These are phyloP conservation scores for Pithys albifrons DNA, from an alignment of 2,113 vertebrate species.

Conservation along the genomic window DNA sequence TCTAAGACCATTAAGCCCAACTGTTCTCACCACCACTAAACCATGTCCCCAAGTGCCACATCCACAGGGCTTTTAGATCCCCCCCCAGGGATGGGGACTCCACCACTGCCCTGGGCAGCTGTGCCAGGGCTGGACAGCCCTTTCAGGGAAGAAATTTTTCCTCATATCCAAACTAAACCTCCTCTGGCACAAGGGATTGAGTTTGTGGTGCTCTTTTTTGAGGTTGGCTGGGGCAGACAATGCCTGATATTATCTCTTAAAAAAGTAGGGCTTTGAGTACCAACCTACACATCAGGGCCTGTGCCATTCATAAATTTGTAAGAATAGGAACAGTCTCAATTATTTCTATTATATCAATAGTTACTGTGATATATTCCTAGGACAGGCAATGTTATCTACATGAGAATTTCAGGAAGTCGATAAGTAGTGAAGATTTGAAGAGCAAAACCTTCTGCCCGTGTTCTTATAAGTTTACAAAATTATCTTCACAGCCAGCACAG, in stretches of 20 bases:
- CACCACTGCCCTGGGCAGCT: neutral
- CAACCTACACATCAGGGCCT: neutral
- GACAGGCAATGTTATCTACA: neutral
- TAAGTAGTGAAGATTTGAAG: neutral
- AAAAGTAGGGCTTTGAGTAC: neutral
- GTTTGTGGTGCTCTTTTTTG: fast-evolving
- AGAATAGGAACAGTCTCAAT: neutral
- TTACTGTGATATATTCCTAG: neutral
- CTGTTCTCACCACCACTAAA: neutral
- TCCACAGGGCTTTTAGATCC: neutral
- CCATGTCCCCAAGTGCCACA: neutral
- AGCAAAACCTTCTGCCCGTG: neutral
- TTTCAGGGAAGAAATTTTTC: neutral
- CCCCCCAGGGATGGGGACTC: neutral
- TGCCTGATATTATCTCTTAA: neutral
- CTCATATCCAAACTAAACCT: neutral
- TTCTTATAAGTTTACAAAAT: neutral
- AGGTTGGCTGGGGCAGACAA: neutral
- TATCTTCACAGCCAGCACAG: neutral
- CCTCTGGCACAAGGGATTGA: neutral
- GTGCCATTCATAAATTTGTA: neutral
- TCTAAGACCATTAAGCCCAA: neutral
- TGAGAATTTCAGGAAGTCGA: neutral
- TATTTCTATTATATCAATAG: neutral
- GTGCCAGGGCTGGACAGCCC: neutral